phyloP scores from a whole-genome alignment of 2,113 vertebrate species.

The Megaptera novaeangliae region DNA sequence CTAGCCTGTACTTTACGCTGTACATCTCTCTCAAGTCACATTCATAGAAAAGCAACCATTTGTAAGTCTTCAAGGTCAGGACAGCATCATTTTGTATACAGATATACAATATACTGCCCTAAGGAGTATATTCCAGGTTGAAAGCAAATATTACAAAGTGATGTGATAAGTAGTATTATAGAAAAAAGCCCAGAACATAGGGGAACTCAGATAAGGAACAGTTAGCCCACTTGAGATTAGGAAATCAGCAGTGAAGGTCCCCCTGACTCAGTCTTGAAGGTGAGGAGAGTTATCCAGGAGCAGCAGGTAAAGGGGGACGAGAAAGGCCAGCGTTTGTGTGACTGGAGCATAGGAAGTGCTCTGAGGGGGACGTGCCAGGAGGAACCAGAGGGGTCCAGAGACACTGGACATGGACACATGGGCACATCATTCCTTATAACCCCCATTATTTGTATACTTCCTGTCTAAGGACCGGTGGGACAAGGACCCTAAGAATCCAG shows the following conservation, averaged over 20 bases:
- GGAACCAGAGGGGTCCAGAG: background rate
- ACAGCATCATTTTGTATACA: background rate
- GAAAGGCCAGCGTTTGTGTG: background rate
- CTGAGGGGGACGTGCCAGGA: background rate
- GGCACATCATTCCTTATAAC: background rate
- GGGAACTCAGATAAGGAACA: background rate
- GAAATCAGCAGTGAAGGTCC: background rate
- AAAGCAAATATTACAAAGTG: background rate
- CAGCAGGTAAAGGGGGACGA: background rate
- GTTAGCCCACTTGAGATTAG: background rate
- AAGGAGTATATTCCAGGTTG: background rate
- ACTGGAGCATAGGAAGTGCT: background rate
- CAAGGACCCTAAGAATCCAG: background rate
- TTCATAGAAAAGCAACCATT: background rate
- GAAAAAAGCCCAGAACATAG: background rate
- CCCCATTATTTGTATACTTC: background rate
- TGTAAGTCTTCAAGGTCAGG: background rate
- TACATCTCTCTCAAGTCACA: background rate
- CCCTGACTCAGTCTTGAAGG: background rate
- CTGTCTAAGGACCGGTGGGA: background rate
- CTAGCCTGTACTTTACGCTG: background rate
- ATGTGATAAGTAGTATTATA: background rate
- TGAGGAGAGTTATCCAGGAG: background rate
- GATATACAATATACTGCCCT: background rate
- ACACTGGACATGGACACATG: background rate